These are phyloP conservation scores for Phocides pigmalion DNA, from an alignment of 1,140 invertebrate genomes.

Conservation along the genomic window DNA sequence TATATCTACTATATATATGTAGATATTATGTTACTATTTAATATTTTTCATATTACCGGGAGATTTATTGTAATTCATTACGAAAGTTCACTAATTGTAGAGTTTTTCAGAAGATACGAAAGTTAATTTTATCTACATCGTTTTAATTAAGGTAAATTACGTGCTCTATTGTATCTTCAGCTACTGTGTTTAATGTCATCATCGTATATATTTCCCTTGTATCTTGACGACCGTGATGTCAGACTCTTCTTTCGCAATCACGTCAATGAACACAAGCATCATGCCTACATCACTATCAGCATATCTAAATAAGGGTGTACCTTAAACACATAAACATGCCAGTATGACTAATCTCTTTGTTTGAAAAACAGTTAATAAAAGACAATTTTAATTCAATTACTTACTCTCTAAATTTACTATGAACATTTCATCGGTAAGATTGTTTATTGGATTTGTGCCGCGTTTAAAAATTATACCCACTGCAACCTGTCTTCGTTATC, in stretches of 20 bases:
- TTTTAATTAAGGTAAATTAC: neutral
- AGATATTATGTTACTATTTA: too few species aligned
- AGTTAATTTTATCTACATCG: neutral
- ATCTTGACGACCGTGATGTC: conserved; percentile 42
- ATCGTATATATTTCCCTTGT: conserved; percentile 10
- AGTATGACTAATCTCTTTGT: neutral
- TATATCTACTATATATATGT: too few species aligned
- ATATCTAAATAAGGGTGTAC: conserved; percentile 9
- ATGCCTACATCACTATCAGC: neutral
- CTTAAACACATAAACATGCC: neutral
- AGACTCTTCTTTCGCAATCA: neutral
- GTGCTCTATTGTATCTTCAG: neutral
- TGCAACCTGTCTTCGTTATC: too few species aligned
- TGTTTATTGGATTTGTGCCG: too few species aligned
- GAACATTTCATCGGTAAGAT: too few species aligned
- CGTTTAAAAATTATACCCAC: too few species aligned
- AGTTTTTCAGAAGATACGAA: too few species aligned
- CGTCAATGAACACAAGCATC: neutral
- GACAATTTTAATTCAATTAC: too few species aligned
- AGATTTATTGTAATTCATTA: too few species aligned
- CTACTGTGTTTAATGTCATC: neutral
- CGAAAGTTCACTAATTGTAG: too few species aligned
- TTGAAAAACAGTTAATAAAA: neutral
- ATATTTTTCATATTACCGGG: too few species aligned
- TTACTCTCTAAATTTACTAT: too few species aligned